These are phyloP conservation scores for Entelurus aequoreus DNA, from an alignment of 2,113 vertebrate genomes.

Conservation along the genomic window DNA sequence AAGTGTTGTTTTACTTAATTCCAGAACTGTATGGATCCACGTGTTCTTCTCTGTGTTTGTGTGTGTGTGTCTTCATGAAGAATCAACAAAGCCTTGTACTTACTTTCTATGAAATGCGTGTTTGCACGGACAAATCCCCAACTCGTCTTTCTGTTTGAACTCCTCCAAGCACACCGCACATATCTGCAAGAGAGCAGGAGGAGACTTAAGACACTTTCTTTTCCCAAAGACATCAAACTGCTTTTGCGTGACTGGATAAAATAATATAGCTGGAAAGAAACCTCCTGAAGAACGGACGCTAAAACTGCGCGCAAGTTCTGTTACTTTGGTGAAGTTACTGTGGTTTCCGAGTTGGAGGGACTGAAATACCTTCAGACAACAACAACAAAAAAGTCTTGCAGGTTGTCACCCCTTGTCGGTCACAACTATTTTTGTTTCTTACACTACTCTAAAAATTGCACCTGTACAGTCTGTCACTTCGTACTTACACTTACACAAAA, in stretches of 20 bases:
- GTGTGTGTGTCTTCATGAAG: not conserved
- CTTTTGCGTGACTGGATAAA: slow-evolving; percentile 8
- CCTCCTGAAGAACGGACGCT: not conserved
- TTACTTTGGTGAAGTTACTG: not conserved
- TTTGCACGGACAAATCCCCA: slow-evolving; percentile 98
- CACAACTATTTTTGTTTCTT: not conserved
- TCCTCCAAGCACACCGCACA: slow-evolving; percentile 98
- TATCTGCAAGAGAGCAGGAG: slow-evolving; percentile 75
- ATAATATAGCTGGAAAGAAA: slow-evolving; percentile 8
- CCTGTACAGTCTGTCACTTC: not conserved
- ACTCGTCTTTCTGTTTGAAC: slow-evolving; percentile 96
- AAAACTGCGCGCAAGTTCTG: slow-evolving; percentile 10
- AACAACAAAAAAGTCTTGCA: slow-evolving; percentile 1
- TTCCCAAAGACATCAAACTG: not conserved
- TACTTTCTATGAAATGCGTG: slow-evolving; percentile 99
- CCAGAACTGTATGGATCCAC: slow-evolving; percentile 1
- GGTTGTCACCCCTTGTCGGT: not conserved
- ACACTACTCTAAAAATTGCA: not conserved
- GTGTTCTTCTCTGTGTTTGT: slow-evolving; percentile 12
- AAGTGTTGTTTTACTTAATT: not conserved
- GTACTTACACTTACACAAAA: not conserved
- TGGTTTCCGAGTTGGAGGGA: not conserved
- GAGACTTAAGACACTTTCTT: not conserved
- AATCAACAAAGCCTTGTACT: slow-evolving; percentile 60
- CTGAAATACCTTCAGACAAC: not conserved